Evolutionary conservation across 2,113 vertebrate genomes (phyloP).

Genomic region (Dasyurus viverrinus): DNA sequence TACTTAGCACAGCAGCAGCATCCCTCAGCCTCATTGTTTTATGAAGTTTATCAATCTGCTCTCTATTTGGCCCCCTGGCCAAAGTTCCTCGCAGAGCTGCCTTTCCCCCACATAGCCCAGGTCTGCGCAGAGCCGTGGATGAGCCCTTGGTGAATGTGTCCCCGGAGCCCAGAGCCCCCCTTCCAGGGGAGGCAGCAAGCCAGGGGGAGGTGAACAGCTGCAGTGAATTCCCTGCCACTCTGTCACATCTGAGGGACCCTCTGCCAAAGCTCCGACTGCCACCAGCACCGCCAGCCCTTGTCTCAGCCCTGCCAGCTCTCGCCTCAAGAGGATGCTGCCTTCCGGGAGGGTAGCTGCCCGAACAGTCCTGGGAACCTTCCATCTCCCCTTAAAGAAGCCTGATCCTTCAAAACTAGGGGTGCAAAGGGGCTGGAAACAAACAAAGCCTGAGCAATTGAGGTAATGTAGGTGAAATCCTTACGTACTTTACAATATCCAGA

Average conservation of each 20-base stretch:
- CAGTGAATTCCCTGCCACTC: background rate
- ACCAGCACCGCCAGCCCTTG: background rate
- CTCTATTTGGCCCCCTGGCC: slow-evolving; percentile 74
- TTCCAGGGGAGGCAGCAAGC: background rate
- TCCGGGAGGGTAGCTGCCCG: background rate
- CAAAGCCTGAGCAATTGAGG: background rate
- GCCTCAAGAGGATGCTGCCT: background rate
- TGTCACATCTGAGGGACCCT: background rate
- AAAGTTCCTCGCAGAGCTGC: slow-evolving; percentile 70
- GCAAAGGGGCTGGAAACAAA: background rate
- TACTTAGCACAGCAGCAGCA: slow-evolving; percentile 69
- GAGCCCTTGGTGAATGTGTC: slow-evolving; percentile 20
- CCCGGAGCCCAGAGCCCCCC: background rate
- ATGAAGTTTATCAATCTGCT: slow-evolving; percentile 76
- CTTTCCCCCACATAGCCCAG: slow-evolving; percentile 10
- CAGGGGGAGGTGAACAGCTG: background rate
- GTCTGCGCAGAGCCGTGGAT: slow-evolving; percentile 18
- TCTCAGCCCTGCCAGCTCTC: background rate
- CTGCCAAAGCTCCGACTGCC: background rate
- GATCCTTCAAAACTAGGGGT: background rate
- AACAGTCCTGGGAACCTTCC: background rate
- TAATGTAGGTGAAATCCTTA: background rate
- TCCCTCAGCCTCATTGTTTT: slow-evolving; percentile 72
- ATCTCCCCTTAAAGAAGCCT: background rate
- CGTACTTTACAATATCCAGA: background rate